These are phyloP conservation scores for Caenorhabditis sp. DNA, from an alignment of 2,888 invertebrate species.

Conservation along the genomic window DNA sequence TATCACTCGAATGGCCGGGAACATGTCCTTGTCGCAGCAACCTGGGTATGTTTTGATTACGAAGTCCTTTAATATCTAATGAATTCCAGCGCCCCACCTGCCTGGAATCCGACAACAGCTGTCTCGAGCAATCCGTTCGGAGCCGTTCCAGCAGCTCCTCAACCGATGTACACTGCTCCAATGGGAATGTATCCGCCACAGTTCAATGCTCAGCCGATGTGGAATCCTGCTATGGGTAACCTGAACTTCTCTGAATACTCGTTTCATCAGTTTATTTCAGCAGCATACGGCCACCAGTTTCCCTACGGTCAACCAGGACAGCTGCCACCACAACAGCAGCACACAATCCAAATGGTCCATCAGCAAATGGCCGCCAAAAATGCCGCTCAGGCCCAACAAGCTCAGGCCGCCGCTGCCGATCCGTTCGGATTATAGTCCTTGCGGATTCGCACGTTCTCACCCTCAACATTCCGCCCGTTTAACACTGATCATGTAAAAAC, in stretches of 20 bases:
- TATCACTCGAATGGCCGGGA: conserved; percentile 59
- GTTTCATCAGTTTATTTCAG: no score
- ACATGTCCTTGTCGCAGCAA: conserved; percentile 58
- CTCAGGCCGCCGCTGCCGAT: conserved; percentile 46
- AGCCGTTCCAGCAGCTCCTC: conserved; percentile 32
- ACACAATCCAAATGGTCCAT: conserved; percentile 54
- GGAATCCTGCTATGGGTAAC: conserved; percentile 54
- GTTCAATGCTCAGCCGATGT: conserved; percentile 52
- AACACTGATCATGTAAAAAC: conserved; percentile 24
- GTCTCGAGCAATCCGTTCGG: conserved; percentile 63
- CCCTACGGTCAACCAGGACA: conserved; percentile 30
- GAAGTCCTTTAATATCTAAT: no score
- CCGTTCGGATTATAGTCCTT: conserved; percentile 51
- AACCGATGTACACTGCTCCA: conserved; percentile 55
- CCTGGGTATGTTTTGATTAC: conserved; percentile 5
- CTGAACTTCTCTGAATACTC: background rate
- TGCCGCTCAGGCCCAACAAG: conserved; percentile 57
- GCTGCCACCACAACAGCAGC: conserved; percentile 59
- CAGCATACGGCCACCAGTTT: conserved; percentile 38
- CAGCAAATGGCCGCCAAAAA: conserved; percentile 53
- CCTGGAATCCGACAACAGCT: conserved; percentile 49
- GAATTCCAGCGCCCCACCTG: conserved; percentile 10
- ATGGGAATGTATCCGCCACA: conserved; percentile 58
- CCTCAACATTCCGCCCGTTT: conserved; percentile 25
- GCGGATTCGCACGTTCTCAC: background rate